Conservation (phyloP, 37 sponge, comb jelly and placozoan species). For the Eunapius fragilis region DNA sequence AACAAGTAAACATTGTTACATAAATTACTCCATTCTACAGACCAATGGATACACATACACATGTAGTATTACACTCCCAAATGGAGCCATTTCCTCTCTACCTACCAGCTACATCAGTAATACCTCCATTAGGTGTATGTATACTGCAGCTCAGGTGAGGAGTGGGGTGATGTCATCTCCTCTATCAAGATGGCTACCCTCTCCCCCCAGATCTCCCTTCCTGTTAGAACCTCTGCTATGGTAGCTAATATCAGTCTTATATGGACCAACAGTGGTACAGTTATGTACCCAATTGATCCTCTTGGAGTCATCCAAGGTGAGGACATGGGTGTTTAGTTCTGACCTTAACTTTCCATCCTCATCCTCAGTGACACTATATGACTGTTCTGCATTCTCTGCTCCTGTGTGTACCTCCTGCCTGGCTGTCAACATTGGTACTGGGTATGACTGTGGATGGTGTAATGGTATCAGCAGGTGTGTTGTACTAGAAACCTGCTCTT, state of each 20-base stretch:
- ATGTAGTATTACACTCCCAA: constrained; percentile 7
- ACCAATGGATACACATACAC: constrained; percentile 26
- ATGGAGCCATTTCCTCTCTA: background rate
- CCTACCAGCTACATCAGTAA: constrained; percentile 8
- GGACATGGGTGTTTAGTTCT: background rate
- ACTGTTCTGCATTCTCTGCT: constrained; percentile 24
- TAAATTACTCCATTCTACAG: background rate
- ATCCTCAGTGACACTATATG: constrained; percentile 42
- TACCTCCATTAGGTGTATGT: constrained; percentile 14
- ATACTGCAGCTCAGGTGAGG: constrained; percentile 2
- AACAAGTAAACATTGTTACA: background rate
- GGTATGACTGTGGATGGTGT: constrained; percentile 72
- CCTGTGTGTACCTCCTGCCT: constrained; percentile 53
- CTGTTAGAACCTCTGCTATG: too few species aligned
- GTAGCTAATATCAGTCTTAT: constrained; percentile 8
- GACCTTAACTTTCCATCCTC: too few species aligned
- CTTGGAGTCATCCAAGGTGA: background rate
- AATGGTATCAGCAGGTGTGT: background rate
- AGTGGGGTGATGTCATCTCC: background rate
- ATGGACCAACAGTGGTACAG: background rate
- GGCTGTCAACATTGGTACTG: constrained; percentile 15
- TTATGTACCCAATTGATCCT: background rate
- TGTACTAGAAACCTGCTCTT: too few species aligned
- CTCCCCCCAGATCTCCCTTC: background rate
- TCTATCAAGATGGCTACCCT: background rate